A percentile compares a stretch with the other conserved stretches of the same genome.
These are phyloP conservation scores for Carcinoscorpius rotundicauda DNA, from an alignment of 1,140 invertebrate species.

Conservation along the genomic window DNA sequence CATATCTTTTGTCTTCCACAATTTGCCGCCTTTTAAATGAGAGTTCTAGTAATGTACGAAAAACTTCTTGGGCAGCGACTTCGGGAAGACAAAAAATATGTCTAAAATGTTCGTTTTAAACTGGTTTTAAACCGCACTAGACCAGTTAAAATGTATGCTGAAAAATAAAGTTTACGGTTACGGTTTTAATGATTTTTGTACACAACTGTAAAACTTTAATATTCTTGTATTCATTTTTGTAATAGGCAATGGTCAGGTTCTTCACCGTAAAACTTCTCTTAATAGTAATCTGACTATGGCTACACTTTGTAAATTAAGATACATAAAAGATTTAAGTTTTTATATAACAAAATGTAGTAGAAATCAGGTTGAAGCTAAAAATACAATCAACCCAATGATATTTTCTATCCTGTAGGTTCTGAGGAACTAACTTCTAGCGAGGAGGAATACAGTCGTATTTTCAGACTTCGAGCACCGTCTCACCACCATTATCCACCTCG, in stretches of 20 bases:
- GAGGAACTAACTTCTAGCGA: conserved; percentile 17
- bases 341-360: background rate
- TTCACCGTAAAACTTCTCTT: background rate
- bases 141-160: too few relatives aligned
- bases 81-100: too few relatives aligned
- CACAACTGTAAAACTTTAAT: too few relatives aligned
- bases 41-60: too few relatives aligned
- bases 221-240: background rate
- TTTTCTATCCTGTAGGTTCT: conserved; percentile 9
- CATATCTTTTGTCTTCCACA: too few relatives aligned
- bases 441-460: conserved; percentile 20
- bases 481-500: conserved; percentile 14
- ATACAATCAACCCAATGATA: too few relatives aligned
- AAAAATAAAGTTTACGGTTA: too few relatives aligned
- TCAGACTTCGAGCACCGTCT: conserved; percentile 13
- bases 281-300: background rate
- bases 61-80: too few relatives aligned
- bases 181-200: too few relatives aligned
- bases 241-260: conserved; percentile 4
- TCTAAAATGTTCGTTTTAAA: too few relatives aligned
- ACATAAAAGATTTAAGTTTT: background rate
- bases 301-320: background rate
- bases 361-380: background rate
- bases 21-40: too few relatives aligned
- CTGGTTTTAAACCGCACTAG: too few relatives aligned